phyloP scores from a whole-genome alignment of 2,113 vertebrate genomes.

The Ahaetulla prasina region DNA sequence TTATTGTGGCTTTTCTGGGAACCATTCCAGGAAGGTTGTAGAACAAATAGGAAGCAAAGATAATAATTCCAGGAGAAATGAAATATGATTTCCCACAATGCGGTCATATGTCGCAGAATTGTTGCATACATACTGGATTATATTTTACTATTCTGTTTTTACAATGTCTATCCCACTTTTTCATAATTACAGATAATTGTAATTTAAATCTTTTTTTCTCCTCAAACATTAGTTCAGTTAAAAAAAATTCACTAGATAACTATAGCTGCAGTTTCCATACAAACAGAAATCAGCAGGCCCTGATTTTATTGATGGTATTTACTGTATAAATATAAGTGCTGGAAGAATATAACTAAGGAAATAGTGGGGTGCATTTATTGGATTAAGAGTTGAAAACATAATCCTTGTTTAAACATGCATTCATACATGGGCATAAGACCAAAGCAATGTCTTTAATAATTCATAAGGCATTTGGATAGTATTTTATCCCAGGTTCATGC shows the following conservation, averaged over 20 bases:
- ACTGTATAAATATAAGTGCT: background rate
- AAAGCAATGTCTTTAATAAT: background rate
- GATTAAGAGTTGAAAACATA: background rate
- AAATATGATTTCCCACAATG: background rate
- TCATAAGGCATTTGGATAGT: background rate
- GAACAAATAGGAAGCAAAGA: background rate
- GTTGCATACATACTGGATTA: background rate
- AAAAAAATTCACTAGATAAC: background rate
- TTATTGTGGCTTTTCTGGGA: background rate
- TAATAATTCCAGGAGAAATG: background rate
- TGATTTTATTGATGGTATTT: background rate
- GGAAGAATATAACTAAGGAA: background rate
- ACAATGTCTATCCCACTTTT: background rate
- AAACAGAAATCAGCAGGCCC: background rate
- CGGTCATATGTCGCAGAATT: background rate
- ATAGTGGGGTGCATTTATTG: background rate
- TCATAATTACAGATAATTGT: background rate
- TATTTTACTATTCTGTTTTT: background rate
- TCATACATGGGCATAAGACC: background rate
- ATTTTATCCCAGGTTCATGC: background rate
- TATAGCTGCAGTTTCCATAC: background rate
- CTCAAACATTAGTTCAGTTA: background rate
- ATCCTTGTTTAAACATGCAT: background rate
- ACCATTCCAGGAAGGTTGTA: background rate
- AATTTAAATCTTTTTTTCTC: background rate